These are phyloP conservation scores for Andrena fulva DNA, from an alignment of 2,888 invertebrate genomes.

Conservation along the genomic window DNA sequence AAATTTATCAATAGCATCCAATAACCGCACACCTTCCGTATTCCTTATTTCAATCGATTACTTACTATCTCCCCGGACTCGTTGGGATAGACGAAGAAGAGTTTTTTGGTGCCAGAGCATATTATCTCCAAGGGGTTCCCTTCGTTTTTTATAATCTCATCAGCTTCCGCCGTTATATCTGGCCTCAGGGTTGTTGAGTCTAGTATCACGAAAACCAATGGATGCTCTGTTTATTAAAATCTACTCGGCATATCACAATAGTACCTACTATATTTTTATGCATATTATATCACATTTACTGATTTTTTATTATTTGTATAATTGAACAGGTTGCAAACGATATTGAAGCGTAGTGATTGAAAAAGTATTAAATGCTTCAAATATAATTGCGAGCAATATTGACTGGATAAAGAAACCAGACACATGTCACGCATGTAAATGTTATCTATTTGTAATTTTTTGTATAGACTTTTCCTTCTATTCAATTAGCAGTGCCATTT, in stretches of 20 bases:
- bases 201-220: constrained; percentile 36
- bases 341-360: too few relatives aligned
- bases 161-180: constrained; percentile 50
- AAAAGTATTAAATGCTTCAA: too few relatives aligned
- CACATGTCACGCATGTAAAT: too few relatives aligned
- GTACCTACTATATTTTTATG: too few relatives aligned
- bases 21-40: background rate
- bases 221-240: background rate
- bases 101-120: constrained; percentile 65
- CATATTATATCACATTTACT: too few relatives aligned
- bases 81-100: constrained; percentile 73
- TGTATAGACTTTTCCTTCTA: too few relatives aligned
- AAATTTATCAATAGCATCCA: background rate
- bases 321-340: too few relatives aligned
- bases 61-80: constrained; percentile 33
- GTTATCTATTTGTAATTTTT: too few relatives aligned
- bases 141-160: constrained; percentile 74
- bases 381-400: too few relatives aligned
- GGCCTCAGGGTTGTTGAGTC: constrained; percentile 65
- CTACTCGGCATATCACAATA: background rate
- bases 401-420: too few relatives aligned
- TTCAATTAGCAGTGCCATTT: too few relatives aligned
- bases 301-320: too few relatives aligned
- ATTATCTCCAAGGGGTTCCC: constrained; percentile 73
- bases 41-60: background rate